phyloP scores from a whole-genome alignment of 2,888 invertebrate species.

The Trissolcus brochymenae region DNA sequence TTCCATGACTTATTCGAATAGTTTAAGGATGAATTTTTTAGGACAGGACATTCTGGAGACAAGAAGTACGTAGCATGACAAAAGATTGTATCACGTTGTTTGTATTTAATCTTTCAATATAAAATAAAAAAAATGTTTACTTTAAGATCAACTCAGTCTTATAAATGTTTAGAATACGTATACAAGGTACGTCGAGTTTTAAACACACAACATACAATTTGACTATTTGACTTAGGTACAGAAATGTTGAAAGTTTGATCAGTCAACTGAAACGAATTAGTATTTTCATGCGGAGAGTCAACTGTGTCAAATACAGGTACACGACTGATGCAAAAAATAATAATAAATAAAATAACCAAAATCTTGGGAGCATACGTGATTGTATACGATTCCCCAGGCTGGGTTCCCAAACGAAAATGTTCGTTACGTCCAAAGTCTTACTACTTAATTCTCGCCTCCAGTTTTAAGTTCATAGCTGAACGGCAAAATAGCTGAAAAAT shows the following conservation, averaged over 20 bases:
- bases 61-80: conserved; percentile 53
- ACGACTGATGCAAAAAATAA: conserved; percentile 25
- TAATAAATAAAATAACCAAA: conserved; percentile 47
- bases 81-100: not conserved
- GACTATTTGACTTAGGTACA: conserved; percentile 14
- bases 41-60: conserved; percentile 45
- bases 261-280: not conserved
- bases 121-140: conserved; percentile 7
- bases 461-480: conserved; percentile 67
- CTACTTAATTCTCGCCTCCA: conserved; percentile 69
- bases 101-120: conserved; percentile 26
- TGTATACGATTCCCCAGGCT: conserved; percentile 38
- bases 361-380: conserved; percentile 14
- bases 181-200: conserved; percentile 23
- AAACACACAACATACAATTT: conserved; percentile 25
- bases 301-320: conserved; percentile 34
- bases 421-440: conserved; percentile 60
- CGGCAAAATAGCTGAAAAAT: conserved; percentile 75
- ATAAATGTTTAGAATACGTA: conserved; percentile 23
- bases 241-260: conserved; percentile 5
- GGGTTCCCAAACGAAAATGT: conserved; percentile 58
- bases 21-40: conserved; percentile 8
- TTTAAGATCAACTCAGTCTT: conserved; percentile 30
- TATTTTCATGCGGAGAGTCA: not conserved
- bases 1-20: not conserved